Evolutionary conservation across 64 coral and sea anemone genomes (phyloP).

Genomic region (Stylophora pistillata): DNA sequence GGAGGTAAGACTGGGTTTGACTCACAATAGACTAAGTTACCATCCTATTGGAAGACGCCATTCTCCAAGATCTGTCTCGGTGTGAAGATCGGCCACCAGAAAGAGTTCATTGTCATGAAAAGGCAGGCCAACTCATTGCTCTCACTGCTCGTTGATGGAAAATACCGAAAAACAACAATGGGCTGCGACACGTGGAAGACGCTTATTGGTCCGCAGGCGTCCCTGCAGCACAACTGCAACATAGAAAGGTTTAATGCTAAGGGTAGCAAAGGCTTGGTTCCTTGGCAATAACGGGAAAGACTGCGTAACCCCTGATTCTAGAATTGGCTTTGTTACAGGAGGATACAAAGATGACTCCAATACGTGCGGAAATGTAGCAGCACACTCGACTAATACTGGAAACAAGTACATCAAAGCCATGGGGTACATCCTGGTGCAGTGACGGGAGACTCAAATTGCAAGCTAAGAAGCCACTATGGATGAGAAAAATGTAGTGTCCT

Average conservation of each 20-base stretch:
- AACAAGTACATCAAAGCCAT: background rate
- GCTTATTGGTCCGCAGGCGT: slow-evolving; percentile 4
- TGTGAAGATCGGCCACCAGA: background rate
- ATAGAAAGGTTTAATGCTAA: background rate
- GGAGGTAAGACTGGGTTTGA: too few relatives aligned
- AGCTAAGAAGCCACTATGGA: too few relatives aligned
- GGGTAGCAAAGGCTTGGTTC: background rate
- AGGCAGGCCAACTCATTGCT: background rate
- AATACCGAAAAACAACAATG: background rate
- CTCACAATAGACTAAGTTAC: too few relatives aligned
- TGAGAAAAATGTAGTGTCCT: too few relatives aligned
- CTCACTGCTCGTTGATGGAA: background rate
- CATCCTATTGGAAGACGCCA: too few relatives aligned
- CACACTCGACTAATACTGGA: background rate
- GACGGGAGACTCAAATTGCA: too few relatives aligned
- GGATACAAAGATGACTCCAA: background rate
- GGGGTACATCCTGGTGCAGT: background rate
- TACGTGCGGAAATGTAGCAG: background rate
- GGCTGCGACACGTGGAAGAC: too few relatives aligned
- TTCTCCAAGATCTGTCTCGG: too few relatives aligned
- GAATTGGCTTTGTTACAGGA: background rate
- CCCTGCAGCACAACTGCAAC: too few relatives aligned
- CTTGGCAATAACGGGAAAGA: too few relatives aligned
- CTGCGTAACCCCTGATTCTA: background rate
- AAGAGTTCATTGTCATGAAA: background rate